Evolutionary conservation across 2,888 invertebrate species (phyloP).

Genomic region (Apamea crenata): DNA sequence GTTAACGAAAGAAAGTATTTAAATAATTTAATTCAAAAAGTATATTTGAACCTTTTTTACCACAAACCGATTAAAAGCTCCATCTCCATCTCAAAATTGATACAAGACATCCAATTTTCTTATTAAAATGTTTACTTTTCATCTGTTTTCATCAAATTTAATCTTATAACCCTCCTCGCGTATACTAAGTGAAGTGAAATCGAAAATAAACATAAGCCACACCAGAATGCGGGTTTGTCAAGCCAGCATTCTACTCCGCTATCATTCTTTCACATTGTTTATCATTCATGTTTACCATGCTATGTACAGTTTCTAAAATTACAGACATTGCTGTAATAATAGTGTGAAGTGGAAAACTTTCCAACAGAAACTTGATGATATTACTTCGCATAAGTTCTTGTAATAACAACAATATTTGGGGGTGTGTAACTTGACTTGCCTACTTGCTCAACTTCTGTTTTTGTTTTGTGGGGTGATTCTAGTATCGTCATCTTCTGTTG

Average conservation of each 20-base stretch:
- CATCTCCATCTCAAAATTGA: constrained; percentile 40
- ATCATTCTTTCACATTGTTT: constrained; percentile 64
- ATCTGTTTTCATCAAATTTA: constrained; percentile 72
- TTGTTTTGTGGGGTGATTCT: constrained; percentile 10
- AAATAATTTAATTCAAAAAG: not conserved
- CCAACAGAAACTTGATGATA: constrained; percentile 36
- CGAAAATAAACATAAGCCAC: constrained; percentile 80
- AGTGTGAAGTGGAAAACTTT: constrained; percentile 52
- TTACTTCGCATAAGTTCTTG: constrained; percentile 40
- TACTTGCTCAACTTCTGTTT: constrained; percentile 23
- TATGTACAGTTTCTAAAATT: constrained; percentile 44
- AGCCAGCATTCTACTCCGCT: constrained; percentile 51
- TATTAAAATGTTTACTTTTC: constrained; percentile 69
- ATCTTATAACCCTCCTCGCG: constrained; percentile 73
- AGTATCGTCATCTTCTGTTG: not conserved
- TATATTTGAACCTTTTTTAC: not conserved
- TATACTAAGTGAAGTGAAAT: constrained; percentile 81
- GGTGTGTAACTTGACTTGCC: constrained; percentile 16
- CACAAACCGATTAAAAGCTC: constrained; percentile 23
- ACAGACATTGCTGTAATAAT: constrained; percentile 42
- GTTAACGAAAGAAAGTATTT: not conserved
- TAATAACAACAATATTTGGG: constrained; percentile 37
- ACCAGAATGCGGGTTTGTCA: constrained; percentile 80
- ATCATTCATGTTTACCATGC: constrained; percentile 54
- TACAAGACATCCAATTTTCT: constrained; percentile 55